These are phyloP conservation scores for Lysiphlebus fabarum DNA, from an alignment of 1,140 invertebrate species.

Conservation along the genomic window DNA sequence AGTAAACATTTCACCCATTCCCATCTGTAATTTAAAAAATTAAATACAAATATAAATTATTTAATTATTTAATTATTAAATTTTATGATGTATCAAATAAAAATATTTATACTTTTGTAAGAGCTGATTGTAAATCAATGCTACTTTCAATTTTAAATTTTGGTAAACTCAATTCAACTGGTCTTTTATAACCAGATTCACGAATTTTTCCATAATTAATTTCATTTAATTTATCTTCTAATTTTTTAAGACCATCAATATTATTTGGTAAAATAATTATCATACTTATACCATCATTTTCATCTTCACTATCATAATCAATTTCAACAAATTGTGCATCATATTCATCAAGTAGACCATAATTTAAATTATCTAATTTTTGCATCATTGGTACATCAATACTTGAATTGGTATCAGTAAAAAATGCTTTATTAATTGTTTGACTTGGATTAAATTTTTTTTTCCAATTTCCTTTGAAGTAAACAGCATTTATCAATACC, in stretches of 20 bases:
- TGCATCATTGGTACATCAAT: slow-evolving; percentile 53
- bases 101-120: slow-evolving; percentile 55
- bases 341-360: slow-evolving; percentile 44
- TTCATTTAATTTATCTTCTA: slow-evolving; percentile 49
- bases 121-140: slow-evolving; percentile 57
- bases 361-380: slow-evolving; percentile 44
- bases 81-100: neutral
- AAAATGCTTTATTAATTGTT: slow-evolving; percentile 49
- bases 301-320: slow-evolving; percentile 37
- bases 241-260: slow-evolving; percentile 44
- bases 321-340: slow-evolving; percentile 49
- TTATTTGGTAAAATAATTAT: slow-evolving; percentile 56
- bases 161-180: slow-evolving; percentile 61
- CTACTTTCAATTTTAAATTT: slow-evolving; percentile 69
- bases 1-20: slow-evolving; percentile 55
- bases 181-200: slow-evolving; percentile 33
- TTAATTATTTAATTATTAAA: neutral
- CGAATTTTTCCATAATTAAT: slow-evolving; percentile 46
- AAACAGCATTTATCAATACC: slow-evolving; percentile 78
- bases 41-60: too few relatives aligned
- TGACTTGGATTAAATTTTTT: slow-evolving; percentile 42
- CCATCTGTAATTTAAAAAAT: too few relatives aligned
- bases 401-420: slow-evolving; percentile 39
- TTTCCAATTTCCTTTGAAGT: slow-evolving; percentile 69
- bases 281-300: slow-evolving; percentile 58